These are phyloP conservation scores for Coregonus ussuriensis DNA, from an alignment of 2,797 vertebrate genomes.

Conservation along the genomic window DNA sequence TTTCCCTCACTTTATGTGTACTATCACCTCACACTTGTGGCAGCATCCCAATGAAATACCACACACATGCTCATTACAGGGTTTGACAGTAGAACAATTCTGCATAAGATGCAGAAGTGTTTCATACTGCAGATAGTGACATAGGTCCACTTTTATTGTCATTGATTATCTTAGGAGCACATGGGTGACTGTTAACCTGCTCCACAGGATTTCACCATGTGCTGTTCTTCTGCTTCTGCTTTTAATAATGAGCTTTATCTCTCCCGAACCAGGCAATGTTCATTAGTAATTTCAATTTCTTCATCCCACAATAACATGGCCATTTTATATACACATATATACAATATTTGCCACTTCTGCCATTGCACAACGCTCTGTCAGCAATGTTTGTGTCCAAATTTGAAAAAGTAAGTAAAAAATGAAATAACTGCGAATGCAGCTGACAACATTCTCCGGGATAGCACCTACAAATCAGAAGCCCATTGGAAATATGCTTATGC, in stretches of 20 bases:
- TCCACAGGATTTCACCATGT: slow-evolving; percentile 12
- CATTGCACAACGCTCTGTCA: background rate
- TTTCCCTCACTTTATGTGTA: too few relatives aligned
- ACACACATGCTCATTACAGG: too few relatives aligned
- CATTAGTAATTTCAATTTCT: slow-evolving; percentile 8
- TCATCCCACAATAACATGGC: background rate
- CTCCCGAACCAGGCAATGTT: background rate
- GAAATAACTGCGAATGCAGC: background rate
- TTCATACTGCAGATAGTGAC: too few relatives aligned
- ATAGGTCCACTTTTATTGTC: too few relatives aligned
- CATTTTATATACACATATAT: too few relatives aligned
- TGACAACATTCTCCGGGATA: slow-evolving; percentile 13
- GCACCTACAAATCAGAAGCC: background rate
- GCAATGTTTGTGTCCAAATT: background rate
- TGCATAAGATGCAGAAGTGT: too few relatives aligned
- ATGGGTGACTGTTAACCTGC: background rate
- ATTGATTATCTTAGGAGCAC: background rate
- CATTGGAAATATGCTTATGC: slow-evolving; percentile 1
- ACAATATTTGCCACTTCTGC: too few relatives aligned
- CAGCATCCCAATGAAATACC: too few relatives aligned
- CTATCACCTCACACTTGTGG: too few relatives aligned
- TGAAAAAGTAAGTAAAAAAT: background rate
- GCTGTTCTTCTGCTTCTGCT: background rate
- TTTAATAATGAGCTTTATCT: background rate
- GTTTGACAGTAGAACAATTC: too few relatives aligned